Base-by-base conservation (phyloP, 2,888 invertebrate genomes). In the Crioceris asparagi region DNA sequence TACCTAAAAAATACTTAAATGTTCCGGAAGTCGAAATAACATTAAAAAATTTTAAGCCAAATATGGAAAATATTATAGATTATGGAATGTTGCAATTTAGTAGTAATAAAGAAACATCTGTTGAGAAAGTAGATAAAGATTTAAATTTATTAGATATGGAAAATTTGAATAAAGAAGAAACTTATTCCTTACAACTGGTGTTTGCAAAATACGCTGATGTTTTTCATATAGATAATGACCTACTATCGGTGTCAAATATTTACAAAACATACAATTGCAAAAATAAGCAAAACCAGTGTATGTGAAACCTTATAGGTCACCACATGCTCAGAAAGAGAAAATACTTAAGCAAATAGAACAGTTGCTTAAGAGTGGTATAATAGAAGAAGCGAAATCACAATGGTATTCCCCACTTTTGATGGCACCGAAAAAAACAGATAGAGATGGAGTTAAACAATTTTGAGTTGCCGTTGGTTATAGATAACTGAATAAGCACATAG, bases 211-310 rank as follows among this genome's bases (percentile, higher is more conserved):
- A 40, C 42, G 30, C 41, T 5, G 41, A 48, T 31, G 40, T 45
- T 19, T 46, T 48, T 38, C 34, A 39, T 25, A 42, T 51, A 40
- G 41, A 47, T 14, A 32, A 36, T 11, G 47, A 49, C 29, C 36
- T 36, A 30, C 35, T 48, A 35, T 38, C 49, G 3, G 39, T 44
- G 11, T 50, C 49, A n/a, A 48, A 47, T 40, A 40, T 51, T 39
- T 47, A 40, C 16, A 48, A 40, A 43, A 37, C 11, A 52, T 47
- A 12, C 25, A 38, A 8, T 36, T 52, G 29, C 29, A 46, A 42
- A 27, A 39, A 11, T 12, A 30, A 11, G 32, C 39, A 21, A 38
- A 36, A 11, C 44, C 48, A 11, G 41, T 46, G 29, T 47, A 49
- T 36, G 39, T 37, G 8, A 50, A 51, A 39, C 49, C 43, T 23